Percentiles rank a stretch among this genome's conserved stretches.
These are phyloP conservation scores for Callocephalon fimbriatum DNA, from an alignment of 2,113 vertebrate genomes.

Conservation along the genomic window DNA sequence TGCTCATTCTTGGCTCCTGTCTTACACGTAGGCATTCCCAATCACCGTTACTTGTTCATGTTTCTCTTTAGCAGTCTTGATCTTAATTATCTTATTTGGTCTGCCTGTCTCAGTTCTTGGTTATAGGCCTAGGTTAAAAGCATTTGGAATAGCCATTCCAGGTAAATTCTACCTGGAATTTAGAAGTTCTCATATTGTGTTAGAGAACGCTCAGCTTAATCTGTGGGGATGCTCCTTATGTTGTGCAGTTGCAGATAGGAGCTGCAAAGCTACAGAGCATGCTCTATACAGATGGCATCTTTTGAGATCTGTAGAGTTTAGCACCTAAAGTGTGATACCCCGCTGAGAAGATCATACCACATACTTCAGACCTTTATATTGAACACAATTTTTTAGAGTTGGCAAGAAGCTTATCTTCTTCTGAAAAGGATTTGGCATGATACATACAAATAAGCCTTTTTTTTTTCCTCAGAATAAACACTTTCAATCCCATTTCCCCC, in stretches of 20 bases:
- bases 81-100: neutral
- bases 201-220: neutral
- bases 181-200: neutral
- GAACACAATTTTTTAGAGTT: neutral
- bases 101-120: neutral
- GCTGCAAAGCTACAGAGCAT: neutral
- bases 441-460: neutral
- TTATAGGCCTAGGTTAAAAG: neutral
- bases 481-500: neutral
- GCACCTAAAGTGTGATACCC: neutral
- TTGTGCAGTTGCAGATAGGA: neutral
- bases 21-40: neutral
- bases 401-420: neutral
- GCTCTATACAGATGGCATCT: neutral
- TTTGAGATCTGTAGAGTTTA: neutral
- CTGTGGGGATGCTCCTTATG: rapidly evolving
- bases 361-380: neutral
- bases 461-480: neutral
- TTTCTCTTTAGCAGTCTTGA: neutral
- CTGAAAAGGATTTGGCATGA: neutral
- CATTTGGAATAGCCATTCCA: neutral
- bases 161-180: neutral
- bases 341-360: neutral
- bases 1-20: neutral
- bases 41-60: neutral